Evolutionary conservation across 2,113 vertebrate species (phyloP), one percentile per base, ranked within the genome.

Genomic region (Sceloporus undulatus): DNA sequence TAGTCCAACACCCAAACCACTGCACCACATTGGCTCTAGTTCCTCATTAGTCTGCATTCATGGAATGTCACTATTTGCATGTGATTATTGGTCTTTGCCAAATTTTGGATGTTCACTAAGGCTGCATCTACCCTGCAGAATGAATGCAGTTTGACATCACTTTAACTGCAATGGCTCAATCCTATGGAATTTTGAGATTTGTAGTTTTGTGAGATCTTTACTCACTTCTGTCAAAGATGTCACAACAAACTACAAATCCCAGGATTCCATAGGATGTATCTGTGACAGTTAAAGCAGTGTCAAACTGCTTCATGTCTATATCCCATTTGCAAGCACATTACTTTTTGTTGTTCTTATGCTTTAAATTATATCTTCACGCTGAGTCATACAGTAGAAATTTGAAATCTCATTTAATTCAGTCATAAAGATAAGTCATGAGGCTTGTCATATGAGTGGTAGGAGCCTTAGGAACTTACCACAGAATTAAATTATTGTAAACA

Each of bases 401-500:
- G 79, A 80, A 80, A 80, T 62, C 14, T 34, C 25, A 34, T 38
- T 29, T 80, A 42, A 79, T 79, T 52, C 76, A 80, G 34, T 59
- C 62, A 7, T 38, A 80, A 76, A 79, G 54, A 34, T 16, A 81
- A 62, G n/a, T 38, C 18, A 65, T 81, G 56, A 81, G 9, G n/a
- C 25, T 42, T 71, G 65, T n/a, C 65, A 52, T 70, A 29, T 42
- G 79, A 40, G 16, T 62, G 79, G 21, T 19, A 56, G 54, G 38
- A 68, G 9, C 13, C 54, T 48, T 65, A 86, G 66, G 59, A 68
- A 68, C 27, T 68, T 34, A 54, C 42, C 29, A 21, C 40, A 79
- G 5, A 86, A 79, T 79, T 34, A 79, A 79, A n/a, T 79, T 78
- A 40, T 66, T 65, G n/a, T 73, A 42, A 76, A 42, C 73, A 59